Base-by-base conservation (phyloP, 92 coral and sea anemone species). In the Palythoa caribaeorum region DNA sequence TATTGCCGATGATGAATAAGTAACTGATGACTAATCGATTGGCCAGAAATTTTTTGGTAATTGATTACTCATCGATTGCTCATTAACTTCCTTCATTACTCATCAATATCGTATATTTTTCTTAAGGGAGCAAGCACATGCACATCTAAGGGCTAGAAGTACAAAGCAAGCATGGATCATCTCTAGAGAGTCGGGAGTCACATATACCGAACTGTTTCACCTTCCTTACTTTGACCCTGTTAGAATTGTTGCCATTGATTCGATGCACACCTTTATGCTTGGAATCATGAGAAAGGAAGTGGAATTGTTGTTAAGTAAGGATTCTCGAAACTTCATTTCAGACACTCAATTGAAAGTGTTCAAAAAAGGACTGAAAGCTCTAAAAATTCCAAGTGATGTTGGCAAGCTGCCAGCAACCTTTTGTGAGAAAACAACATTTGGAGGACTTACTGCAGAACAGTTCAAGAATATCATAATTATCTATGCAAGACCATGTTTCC, bases 391-490 rank as follows among this genome's bases (percentile, higher is more conserved):
- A 13, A 83, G 79, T 78, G 92, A 89, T 40, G 1, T 89, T 17
- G 89, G 92, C 36, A 79, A 89, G 38, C 84, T 84, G 1, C 89
- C 92, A 63, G 13, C 77, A 12, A 47, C 83, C 54, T 83, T 89
- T 69, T 76, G 69, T 13, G 76, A 59, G 1, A 85, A 85, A 55
- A 71, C 52, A 76, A 68, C 85, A 1, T 70, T 81, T 13, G 51
- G 78, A 37, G 92, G 81, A 11, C 15, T 89, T 17, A 84, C 92
- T 16, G 86, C 89, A 53, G 77, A 78, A 35, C 89, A 89, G 57
- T 78, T 73, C 53, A 73, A 73, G 44, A 37, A 28, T 20, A 37
- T 73, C 54, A 73, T 73, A 14, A n/a, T 73, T 47, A 73, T 73
- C 3, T 73, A 73, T 39, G 86, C 74, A 20, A 68, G 73, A 77